Conservation (phyloP, 2,888 invertebrate species). For the Ceratothoa steindachneri region DNA sequence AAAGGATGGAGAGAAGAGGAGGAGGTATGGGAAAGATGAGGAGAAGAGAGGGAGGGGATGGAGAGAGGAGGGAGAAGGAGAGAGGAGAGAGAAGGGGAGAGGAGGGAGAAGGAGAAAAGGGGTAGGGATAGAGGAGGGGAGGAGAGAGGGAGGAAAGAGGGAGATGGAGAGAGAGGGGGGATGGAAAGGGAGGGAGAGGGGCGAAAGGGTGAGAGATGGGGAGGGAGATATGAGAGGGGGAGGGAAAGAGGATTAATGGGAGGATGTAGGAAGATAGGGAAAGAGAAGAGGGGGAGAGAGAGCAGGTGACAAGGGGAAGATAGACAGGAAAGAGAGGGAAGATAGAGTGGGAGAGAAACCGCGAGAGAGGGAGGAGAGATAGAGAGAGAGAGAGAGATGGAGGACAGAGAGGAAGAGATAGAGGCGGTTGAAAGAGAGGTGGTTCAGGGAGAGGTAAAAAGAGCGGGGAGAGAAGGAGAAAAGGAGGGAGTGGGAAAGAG, state of each 20-base stretch:
- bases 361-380: neutral
- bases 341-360: neutral
- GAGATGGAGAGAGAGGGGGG: neutral
- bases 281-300: neutral
- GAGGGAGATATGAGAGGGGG: neutral
- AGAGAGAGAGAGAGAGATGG: neutral
- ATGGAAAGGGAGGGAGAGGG: neutral
- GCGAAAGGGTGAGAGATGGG: neutral
- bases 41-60: too few relatives aligned
- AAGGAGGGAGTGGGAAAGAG: neutral
- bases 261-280: neutral
- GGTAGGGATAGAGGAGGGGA: too few relatives aligned
- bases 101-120: too few relatives aligned
- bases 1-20: too few relatives aligned
- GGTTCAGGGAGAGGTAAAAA: neutral
- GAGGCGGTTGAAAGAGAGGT: neutral
- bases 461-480: neutral
- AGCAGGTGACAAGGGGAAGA: neutral
- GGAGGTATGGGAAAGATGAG: too few relatives aligned
- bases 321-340: neutral
- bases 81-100: too few relatives aligned
- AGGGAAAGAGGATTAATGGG: neutral
- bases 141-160: too few relatives aligned
- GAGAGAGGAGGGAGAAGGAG: too few relatives aligned
- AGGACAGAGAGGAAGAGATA: neutral